Percentiles rank a stretch among this genome's conserved stretches.
phyloP scores from a whole-genome alignment of 2,888 invertebrate genomes.

The Silvanus unidentatus region DNA sequence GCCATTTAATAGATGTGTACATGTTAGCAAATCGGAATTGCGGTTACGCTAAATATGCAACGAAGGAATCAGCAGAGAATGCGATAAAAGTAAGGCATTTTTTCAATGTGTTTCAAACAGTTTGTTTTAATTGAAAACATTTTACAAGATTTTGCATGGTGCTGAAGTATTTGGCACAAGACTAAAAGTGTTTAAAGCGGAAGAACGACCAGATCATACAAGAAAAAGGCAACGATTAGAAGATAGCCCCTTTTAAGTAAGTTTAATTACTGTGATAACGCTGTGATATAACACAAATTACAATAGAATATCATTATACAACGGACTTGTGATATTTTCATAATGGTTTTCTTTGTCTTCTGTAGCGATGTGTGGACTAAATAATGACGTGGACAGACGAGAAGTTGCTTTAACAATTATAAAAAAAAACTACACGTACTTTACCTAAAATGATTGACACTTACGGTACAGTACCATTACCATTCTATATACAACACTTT shows the following conservation, averaged over 20 bases:
- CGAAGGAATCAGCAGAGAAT: conserved; percentile 64
- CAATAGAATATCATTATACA: no score
- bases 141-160: conserved; percentile 66
- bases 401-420: no score
- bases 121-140: conserved; percentile 13
- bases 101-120: not conserved
- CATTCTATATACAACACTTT: no score
- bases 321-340: no score
- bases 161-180: conserved; percentile 82
- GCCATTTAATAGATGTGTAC: conserved; percentile 83
- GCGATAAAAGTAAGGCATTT: conserved; percentile 58
- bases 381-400: no score
- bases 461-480: no score
- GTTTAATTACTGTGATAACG: not conserved
- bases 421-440: no score
- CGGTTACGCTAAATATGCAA: conserved; percentile 85
- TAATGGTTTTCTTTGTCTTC: no score
- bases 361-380: no score
- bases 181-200: conserved; percentile 84
- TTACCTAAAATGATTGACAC: no score
- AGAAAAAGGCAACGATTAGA: conserved; percentile 25
- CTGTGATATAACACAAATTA: no score
- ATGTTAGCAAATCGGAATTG: conserved; percentile 84
- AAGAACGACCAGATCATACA: conserved; percentile 51
- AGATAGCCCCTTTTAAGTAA: conserved; percentile 6